These are phyloP conservation scores for Spilogale gracilis DNA, from an alignment of 2,113 vertebrate genomes.

Conservation along the genomic window DNA sequence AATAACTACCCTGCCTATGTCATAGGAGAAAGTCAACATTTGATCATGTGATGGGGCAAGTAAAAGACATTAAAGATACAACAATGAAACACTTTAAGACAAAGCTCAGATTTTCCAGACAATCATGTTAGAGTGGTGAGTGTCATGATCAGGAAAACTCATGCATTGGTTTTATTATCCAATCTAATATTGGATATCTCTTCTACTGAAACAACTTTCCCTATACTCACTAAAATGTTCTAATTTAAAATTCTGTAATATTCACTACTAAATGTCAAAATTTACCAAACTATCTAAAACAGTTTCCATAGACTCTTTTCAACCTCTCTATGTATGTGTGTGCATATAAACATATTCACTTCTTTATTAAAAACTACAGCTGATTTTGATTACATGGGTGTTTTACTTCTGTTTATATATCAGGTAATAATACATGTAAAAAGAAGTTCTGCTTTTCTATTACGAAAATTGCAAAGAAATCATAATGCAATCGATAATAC, in stretches of 20 bases:
- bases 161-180: not conserved
- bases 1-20: not conserved
- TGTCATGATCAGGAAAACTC: not conserved
- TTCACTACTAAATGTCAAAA: not conserved
- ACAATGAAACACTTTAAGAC: not conserved
- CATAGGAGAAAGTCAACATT: slow-evolving; percentile 13
- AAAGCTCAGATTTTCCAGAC: not conserved
- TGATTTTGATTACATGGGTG: not conserved
- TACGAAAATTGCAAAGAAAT: slow-evolving; percentile 43
- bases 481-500: not conserved
- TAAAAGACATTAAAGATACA: not conserved
- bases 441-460: not conserved
- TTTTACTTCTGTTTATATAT: not conserved
- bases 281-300: not conserved
- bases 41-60: not conserved
- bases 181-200: not conserved
- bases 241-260: not conserved
- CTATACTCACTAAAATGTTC: not conserved
- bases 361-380: not conserved
- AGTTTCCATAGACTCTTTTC: not conserved
- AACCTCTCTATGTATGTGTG: not conserved
- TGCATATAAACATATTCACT: not conserved
- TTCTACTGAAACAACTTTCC: not conserved
- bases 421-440: not conserved
- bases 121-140: not conserved